These are phyloP conservation scores for Microcaecilia unicolor DNA, from an alignment of 2,797 vertebrate species.

Conservation along the genomic window DNA sequence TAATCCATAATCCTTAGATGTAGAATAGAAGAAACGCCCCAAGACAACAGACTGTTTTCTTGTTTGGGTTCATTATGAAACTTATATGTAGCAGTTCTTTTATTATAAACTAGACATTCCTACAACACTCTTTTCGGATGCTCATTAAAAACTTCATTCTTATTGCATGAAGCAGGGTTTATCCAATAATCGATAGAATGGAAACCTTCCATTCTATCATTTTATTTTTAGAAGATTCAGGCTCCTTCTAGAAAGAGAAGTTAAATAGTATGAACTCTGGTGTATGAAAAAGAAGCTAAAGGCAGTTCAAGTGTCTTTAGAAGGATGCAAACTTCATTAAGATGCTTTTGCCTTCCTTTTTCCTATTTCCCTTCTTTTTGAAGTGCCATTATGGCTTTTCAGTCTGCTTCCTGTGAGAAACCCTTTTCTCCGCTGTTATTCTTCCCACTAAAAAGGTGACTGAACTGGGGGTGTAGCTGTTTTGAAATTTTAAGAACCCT, in stretches of 20 bases:
- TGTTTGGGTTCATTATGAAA: too few species aligned
- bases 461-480: conserved; percentile 56
- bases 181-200: too few species aligned
- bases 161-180: too few species aligned
- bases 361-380: conserved; percentile 57
- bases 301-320: conserved; percentile 54
- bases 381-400: conserved; percentile 79
- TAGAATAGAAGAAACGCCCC: too few species aligned
- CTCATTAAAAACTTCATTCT: too few species aligned
- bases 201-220: too few species aligned
- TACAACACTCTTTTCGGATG: too few species aligned
- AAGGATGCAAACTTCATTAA: conserved; percentile 70
- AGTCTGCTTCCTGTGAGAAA: conserved; percentile 76
- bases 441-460: conserved; percentile 70
- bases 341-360: conserved; percentile 44
- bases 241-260: conserved; percentile 7
- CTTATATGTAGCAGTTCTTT: too few species aligned
- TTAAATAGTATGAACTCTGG: conserved; percentile 29
- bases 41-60: too few species aligned
- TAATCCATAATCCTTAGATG: too few species aligned
- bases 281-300: conserved; percentile 4
- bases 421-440: conserved; percentile 57
- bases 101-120: too few species aligned
- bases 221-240: not conserved
- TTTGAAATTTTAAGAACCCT: conserved; percentile 56